These are phyloP conservation scores for Euzetes globulus DNA, from an alignment of 2,888 invertebrate genomes.

Conservation along the genomic window DNA sequence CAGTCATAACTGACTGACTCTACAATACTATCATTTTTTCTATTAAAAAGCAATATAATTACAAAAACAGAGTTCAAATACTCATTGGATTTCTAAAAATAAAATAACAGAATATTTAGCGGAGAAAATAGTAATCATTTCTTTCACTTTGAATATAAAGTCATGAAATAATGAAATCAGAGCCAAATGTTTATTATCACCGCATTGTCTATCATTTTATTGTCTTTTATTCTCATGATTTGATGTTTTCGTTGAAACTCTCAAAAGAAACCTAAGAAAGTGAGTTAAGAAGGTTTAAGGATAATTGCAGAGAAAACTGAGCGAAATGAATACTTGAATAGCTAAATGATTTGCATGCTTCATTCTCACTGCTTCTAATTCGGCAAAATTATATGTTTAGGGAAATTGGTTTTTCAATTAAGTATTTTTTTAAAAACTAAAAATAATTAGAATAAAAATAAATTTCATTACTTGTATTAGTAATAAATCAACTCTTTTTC, in stretches of 20 bases:
- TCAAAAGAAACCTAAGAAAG: too few species aligned
- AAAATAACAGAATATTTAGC: not conserved
- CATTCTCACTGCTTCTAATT: not conserved
- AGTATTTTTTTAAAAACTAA: not conserved
- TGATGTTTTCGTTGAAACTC: not conserved
- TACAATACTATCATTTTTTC: not conserved
- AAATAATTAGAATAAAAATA: not conserved
- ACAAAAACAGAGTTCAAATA: not conserved
- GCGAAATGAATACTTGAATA: too few species aligned
- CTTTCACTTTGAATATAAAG: not conserved
- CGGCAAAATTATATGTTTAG: not conserved
- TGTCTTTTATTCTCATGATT: not conserved
- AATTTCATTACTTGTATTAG: not conserved
- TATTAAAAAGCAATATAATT: not conserved
- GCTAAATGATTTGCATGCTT: not conserved
- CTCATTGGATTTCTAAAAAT: not conserved
- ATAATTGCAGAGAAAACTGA: too few species aligned
- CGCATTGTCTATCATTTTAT: too few species aligned
- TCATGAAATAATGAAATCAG: not conserved
- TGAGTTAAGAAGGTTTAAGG: too few species aligned
- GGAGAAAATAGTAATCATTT: not conserved
- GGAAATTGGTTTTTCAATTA: not conserved
- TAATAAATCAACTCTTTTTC: not conserved
- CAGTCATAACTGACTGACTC: not conserved
- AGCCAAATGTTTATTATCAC: not conserved